Evolutionary conservation across 2,888 invertebrate species (phyloP), one percentile per base, ranked within the genome.

Genomic region (Lasioglossum calceatum): DNA sequence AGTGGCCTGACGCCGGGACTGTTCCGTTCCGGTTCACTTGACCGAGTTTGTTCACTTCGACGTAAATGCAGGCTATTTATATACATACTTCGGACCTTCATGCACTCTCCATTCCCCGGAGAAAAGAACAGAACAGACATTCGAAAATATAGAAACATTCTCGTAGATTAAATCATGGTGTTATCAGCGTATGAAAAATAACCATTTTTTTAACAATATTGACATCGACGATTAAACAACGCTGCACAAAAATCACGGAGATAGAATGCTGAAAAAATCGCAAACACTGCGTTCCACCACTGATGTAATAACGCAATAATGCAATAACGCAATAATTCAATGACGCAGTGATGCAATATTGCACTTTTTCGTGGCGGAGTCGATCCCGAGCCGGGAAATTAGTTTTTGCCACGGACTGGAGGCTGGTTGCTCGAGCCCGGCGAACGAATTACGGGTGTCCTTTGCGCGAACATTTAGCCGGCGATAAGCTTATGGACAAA

Each of bases 401-500:
- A 23, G 54, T 23, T 54, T 23, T 23, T 23, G 54, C 8, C 7
- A 23, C 50, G 23, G 54, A 54, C 54, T 16, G 23, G 23, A 0
- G 23, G 54, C 19, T 23, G 54, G 23, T 54, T 8, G 54, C 54
- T 54, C 54, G 54, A 54, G 54, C 54, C 54, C 23, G 54, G 54
- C 54, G 54, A 54, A 54, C 54, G 54, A 54, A 54, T 54, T 54
- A 54, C 10, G 54, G 23, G 54, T 54, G 54, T 54, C 23, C 54
- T 54, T 54, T 54, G 44, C 58, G 85, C 81, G 77, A 88, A 85
- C 85, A 84, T 87, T 88, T 89, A 83, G 87, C 67, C 82, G 5
- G 73, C 79, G 87, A 89, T 85, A 82, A 85, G 74, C 76, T 81
- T 73, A 67, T 80, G 79, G 79, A 84, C 87, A 89, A 89, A 89